These are phyloP conservation scores for Steatocranus sp. DNA, from an alignment of 2,797 vertebrate genomes.

Conservation along the genomic window DNA sequence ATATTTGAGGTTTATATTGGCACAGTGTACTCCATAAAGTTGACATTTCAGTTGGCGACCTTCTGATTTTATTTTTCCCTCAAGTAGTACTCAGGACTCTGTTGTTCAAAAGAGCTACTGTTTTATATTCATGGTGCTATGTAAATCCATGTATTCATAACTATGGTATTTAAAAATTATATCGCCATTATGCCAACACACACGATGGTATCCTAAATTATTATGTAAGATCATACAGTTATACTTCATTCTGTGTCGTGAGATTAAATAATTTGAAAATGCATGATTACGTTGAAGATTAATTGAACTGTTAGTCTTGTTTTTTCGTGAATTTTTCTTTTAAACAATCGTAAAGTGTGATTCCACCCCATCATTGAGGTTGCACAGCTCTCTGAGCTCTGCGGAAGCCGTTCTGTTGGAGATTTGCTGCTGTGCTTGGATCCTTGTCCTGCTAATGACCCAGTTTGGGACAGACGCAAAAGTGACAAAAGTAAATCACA, in stretches of 20 bases:
- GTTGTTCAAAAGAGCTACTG: neutral
- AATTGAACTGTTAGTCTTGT: neutral
- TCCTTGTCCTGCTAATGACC: neutral
- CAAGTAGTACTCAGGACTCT: neutral
- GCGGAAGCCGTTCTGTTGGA: neutral
- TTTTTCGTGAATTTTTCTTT: neutral
- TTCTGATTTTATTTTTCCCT: neutral
- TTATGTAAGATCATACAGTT: neutral
- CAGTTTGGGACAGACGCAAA: neutral
- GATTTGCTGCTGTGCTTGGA: neutral
- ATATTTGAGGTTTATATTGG: no score
- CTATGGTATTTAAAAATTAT: neutral
- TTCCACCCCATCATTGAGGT: neutral
- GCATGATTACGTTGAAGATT: neutral
- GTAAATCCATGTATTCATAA: neutral
- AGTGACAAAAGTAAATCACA: neutral
- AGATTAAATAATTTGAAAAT: neutral
- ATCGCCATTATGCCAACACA: neutral
- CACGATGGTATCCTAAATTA: neutral
- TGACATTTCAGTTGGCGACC: neutral
- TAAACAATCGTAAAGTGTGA: neutral
- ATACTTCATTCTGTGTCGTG: neutral
- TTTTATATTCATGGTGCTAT: neutral
- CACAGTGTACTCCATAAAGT: neutral
- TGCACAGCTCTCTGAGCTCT: neutral